Conservation (phyloP, 2,113 vertebrate species). For the Chauna torquata region DNA sequence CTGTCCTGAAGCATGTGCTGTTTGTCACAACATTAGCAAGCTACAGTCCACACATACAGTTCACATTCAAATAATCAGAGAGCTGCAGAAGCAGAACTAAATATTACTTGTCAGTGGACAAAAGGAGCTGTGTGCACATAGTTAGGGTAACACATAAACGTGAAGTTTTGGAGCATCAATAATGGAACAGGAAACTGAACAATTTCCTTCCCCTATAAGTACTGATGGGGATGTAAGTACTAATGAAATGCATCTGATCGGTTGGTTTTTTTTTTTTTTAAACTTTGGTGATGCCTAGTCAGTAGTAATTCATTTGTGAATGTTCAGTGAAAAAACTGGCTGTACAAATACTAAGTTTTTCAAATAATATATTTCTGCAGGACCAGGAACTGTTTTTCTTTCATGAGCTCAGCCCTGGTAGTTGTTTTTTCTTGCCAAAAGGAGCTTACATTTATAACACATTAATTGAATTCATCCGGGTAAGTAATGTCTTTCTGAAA, state of each 20-base stretch:
- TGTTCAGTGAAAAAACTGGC: neutral
- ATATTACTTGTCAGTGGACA: neutral
- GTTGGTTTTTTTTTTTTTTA: neutral
- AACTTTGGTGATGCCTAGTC: neutral
- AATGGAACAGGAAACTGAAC: neutral
- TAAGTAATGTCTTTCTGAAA: slow-evolving; percentile 70
- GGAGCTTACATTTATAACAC: slow-evolving; percentile 94
- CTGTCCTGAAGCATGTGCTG: neutral
- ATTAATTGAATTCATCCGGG: slow-evolving; percentile 91
- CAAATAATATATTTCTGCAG: slow-evolving; percentile 70
- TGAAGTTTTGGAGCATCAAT: neutral
- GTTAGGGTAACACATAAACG: neutral
- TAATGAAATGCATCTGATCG: neutral
- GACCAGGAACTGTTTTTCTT: slow-evolving; percentile 99
- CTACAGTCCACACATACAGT: neutral
- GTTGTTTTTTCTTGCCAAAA: slow-evolving; percentile 97
- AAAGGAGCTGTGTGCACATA: neutral
- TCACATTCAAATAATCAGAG: neutral
- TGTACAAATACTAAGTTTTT: slow-evolving; percentile 80
- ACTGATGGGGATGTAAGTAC: neutral
- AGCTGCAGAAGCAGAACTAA: neutral
- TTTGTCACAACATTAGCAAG: neutral
- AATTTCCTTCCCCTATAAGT: neutral
- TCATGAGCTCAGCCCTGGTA: slow-evolving; percentile 96
- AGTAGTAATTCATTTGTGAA: neutral